Conservation (phyloP, 2,113 vertebrate genomes). For the Bubo bubo region DNA sequence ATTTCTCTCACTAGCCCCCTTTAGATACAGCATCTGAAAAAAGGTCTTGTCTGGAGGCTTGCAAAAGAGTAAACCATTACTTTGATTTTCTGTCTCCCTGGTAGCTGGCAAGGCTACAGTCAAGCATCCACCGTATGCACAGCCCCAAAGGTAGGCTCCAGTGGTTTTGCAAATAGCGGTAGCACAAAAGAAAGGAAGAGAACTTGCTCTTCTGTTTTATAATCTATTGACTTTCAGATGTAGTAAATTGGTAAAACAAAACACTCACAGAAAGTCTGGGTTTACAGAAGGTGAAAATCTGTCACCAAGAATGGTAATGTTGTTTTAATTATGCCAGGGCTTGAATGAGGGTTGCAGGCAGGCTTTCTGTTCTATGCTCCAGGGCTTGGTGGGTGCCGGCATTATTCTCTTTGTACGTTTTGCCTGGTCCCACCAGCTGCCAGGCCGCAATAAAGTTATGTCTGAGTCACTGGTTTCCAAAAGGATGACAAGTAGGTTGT, state of each 20-base stretch:
- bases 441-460: slow-evolving; percentile 76
- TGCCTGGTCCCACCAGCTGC: slow-evolving; percentile 76
- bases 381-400: slow-evolving; percentile 23
- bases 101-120: neutral
- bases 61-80: neutral
- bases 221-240: slow-evolving; percentile 6
- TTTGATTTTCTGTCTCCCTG: neutral
- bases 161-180: neutral
- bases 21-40: neutral
- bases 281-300: slow-evolving; percentile 48
- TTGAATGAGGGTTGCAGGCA: slow-evolving; percentile 52
- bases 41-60: neutral
- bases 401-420: slow-evolving; percentile 64
- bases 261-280: slow-evolving; percentile 17
- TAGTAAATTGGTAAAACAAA: slow-evolving; percentile 40
- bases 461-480: slow-evolving; percentile 81
- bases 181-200: neutral
- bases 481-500: slow-evolving; percentile 77
- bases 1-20: neutral
- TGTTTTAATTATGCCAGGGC: slow-evolving; percentile 76
- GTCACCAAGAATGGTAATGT: slow-evolving; percentile 58
- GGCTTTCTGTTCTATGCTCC: slow-evolving; percentile 42
- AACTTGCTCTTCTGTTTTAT: neutral
- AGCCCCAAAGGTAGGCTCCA: neutral
- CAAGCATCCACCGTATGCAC: neutral